These are phyloP conservation scores for Aphodius granarius DNA, from an alignment of 2,888 invertebrate species.

Conservation along the genomic window DNA sequence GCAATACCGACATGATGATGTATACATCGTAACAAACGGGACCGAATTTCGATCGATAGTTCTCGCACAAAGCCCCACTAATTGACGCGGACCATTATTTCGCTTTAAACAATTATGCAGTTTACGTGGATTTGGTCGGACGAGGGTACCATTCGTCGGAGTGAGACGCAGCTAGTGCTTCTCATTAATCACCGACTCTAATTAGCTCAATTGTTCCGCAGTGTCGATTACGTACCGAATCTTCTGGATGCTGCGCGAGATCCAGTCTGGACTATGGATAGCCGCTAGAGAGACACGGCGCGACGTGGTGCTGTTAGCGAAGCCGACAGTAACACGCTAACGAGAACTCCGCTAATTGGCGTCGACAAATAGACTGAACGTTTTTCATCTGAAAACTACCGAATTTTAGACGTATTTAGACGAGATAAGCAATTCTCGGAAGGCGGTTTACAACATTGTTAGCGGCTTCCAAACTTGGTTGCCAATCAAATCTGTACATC, in stretches of 20 bases:
- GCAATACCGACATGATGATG: constrained; percentile 10
- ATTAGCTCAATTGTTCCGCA: constrained; percentile 42
- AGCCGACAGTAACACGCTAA: background rate
- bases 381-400: background rate
- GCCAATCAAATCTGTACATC: background rate
- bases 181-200: constrained; percentile 41
- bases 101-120: constrained; percentile 38
- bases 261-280: constrained; percentile 22
- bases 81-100: constrained; percentile 38
- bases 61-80: constrained; percentile 33
- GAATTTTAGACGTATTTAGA: background rate
- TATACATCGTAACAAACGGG: constrained; percentile 2
- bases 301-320: background rate
- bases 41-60: constrained; percentile 11
- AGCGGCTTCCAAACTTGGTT: background rate
- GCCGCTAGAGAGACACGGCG: background rate
- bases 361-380: background rate
- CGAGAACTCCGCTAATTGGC: background rate
- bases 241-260: constrained; percentile 32
- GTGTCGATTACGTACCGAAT: constrained; percentile 37
- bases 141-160: constrained; percentile 25
- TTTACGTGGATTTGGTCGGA: constrained; percentile 33
- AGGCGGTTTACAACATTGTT: background rate
- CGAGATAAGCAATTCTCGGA: background rate
- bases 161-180: constrained; percentile 26